A percentile compares a stretch with the other conserved stretches of the same genome.
These are phyloP conservation scores for Hemibagrus wyckioides DNA, from an alignment of 2,113 vertebrate genomes.

Conservation along the genomic window DNA sequence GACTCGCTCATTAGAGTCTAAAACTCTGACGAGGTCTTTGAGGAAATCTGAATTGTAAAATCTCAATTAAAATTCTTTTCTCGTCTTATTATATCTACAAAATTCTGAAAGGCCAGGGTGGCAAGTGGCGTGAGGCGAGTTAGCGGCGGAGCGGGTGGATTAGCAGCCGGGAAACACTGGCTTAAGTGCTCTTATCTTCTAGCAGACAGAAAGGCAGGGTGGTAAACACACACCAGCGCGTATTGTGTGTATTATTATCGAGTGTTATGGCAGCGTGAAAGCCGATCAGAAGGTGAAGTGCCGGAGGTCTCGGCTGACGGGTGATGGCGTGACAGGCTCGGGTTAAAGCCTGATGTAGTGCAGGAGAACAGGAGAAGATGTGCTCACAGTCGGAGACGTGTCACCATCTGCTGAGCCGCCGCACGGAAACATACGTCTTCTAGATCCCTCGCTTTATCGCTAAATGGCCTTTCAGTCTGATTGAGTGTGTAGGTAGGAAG, in stretches of 20 bases:
- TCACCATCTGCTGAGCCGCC: slow-evolving; percentile 4
- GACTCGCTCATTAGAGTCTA: not conserved
- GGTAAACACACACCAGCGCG: slow-evolving; percentile 15
- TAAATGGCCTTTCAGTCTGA: not conserved
- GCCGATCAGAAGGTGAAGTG: slow-evolving; percentile 10
- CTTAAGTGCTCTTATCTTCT: slow-evolving; percentile 5
- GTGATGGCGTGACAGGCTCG: not conserved
- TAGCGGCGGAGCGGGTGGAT: not conserved
- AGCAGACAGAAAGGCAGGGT: not conserved
- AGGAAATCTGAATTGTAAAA: not conserved
- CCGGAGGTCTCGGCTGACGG: slow-evolving; percentile 1
- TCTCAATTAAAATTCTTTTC: not conserved
- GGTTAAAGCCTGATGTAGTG: slow-evolving; percentile 18
- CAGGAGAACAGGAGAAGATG: not conserved
- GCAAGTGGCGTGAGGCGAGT: not conserved
- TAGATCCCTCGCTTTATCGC: not conserved
- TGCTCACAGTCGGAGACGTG: not conserved
- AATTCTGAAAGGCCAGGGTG: not conserved
- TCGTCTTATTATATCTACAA: not conserved
- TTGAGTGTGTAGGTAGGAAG: not conserved
- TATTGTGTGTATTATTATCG: not conserved
- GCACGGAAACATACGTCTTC: slow-evolving; percentile 1
- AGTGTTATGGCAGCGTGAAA: slow-evolving; percentile 24
- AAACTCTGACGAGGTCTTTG: not conserved
- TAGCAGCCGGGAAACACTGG: not conserved